Evolutionary conservation across 2,797 vertebrate species (phyloP).

Genomic region (Adelosebastes latens): DNA sequence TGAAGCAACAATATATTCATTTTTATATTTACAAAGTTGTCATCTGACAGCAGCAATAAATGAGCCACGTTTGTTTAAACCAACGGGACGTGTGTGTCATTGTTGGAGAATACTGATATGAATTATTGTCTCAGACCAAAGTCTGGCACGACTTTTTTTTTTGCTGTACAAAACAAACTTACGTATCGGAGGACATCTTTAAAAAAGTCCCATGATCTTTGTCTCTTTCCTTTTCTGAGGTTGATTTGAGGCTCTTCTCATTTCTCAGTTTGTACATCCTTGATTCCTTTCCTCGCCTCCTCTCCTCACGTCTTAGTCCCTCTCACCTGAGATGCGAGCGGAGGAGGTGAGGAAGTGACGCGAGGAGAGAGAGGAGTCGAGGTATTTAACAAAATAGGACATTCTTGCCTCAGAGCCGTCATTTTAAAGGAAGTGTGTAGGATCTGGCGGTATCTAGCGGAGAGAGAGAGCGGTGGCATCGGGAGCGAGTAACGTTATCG

Average conservation of each 20-base stretch:
- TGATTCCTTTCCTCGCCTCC: background rate
- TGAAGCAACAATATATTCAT: constrained; percentile 30
- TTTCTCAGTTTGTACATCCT: background rate
- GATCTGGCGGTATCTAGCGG: too few relatives aligned
- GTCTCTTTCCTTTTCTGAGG: background rate
- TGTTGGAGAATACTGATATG: background rate
- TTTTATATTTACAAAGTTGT: constrained; percentile 56
- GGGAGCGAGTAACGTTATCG: too few relatives aligned
- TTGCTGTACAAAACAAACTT: background rate
- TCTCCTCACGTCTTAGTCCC: background rate
- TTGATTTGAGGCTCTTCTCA: background rate
- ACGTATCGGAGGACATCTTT: background rate
- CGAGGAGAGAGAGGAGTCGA: too few relatives aligned
- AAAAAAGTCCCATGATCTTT: background rate
- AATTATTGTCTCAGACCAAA: background rate
- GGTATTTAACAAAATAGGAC: too few relatives aligned
- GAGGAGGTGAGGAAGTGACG: background rate
- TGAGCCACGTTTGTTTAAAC: constrained; percentile 8
- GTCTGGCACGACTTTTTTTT: background rate
- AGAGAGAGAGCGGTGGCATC: too few relatives aligned
- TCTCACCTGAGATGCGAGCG: background rate
- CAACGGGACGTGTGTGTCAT: background rate
- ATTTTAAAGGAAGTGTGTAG: too few relatives aligned
- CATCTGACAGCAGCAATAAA: constrained; percentile 24
- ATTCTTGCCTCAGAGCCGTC: rapidly evolving